A percentile compares a stretch with the other conserved stretches of the same genome.
These are phyloP conservation scores for Acromyrmex echinatior DNA, from an alignment of 1,140 invertebrate species.

Conservation along the genomic window DNA sequence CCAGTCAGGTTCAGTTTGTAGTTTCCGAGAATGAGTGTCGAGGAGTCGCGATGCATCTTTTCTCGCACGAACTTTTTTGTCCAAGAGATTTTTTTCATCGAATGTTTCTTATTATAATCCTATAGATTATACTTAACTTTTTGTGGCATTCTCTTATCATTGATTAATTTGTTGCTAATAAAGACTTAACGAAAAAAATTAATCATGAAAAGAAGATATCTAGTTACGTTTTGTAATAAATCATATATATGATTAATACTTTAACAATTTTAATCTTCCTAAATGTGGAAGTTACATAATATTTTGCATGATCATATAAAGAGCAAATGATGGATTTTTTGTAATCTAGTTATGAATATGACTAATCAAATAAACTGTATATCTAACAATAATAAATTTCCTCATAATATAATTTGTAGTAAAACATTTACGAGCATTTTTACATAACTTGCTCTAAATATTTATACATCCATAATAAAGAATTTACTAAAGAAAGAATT, in stretches of 20 bases:
- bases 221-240: not conserved
- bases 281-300: not conserved
- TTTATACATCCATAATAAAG: not conserved
- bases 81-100: slow-evolving; percentile 54
- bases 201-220: not conserved
- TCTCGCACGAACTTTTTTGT: slow-evolving; percentile 25
- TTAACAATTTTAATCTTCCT: slow-evolving; percentile 17
- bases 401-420: not conserved
- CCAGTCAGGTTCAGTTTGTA: slow-evolving; percentile 69
- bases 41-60: slow-evolving; percentile 56
- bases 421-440: not conserved
- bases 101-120: not conserved
- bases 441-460: not conserved
- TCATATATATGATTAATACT: not conserved
- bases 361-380: slow-evolving; percentile 12
- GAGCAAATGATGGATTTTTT: not conserved
- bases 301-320: not conserved
- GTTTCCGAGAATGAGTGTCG: slow-evolving; percentile 71
- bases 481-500: too few species aligned
- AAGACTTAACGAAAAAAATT: not conserved
- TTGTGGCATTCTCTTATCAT: not conserved
- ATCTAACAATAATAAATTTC: slow-evolving; percentile 10
- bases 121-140: not conserved
- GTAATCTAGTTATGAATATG: not conserved
- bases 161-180: slow-evolving; percentile 11